A percentile compares a stretch with the other conserved stretches of the same genome.
phyloP scores from a whole-genome alignment of 2,113 vertebrate genomes.

The Chionodraco myersi region DNA sequence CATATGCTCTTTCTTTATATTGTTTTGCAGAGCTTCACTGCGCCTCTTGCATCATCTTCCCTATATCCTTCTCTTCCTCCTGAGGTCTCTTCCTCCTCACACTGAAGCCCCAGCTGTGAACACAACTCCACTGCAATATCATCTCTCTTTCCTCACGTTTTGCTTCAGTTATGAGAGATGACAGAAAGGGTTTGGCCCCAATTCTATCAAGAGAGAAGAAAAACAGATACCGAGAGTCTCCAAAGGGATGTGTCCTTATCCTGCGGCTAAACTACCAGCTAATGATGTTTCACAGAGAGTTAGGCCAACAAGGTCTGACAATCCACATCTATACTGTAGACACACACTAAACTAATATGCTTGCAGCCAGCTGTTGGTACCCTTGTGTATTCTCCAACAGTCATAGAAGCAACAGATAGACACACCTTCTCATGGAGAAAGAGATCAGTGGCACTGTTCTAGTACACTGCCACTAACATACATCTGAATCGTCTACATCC shows the following conservation, averaged over 20 bases:
- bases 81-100: conserved; percentile 14
- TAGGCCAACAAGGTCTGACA: conserved; percentile 60
- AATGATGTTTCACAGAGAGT: conserved; percentile 63
- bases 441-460: conserved; percentile 28
- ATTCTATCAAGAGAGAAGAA: conserved; percentile 43
- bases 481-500: conserved; percentile 65
- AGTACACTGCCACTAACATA: conserved; percentile 30
- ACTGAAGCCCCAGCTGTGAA: conserved; percentile 63
- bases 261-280: conserved; percentile 56
- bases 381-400: conserved; percentile 11
- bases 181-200: conserved; percentile 66
- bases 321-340: conserved; percentile 37
- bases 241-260: conserved; percentile 59
- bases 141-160: conserved; percentile 56
- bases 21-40: conserved; percentile 32
- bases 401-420: conserved; percentile 18
- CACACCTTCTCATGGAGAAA: conserved; percentile 38
- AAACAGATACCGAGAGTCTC: conserved; percentile 14
- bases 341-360: conserved; percentile 21
- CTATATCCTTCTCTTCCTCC: conserved; percentile 20
- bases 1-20: conserved; percentile 42
- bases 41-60: conserved; percentile 23
- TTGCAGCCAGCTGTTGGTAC: conserved; percentile 21
- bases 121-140: conserved; percentile 33
- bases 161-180: conserved; percentile 64